Base-by-base conservation (phyloP, 1,140 invertebrate genomes). In the Ceratina australensis region DNA sequence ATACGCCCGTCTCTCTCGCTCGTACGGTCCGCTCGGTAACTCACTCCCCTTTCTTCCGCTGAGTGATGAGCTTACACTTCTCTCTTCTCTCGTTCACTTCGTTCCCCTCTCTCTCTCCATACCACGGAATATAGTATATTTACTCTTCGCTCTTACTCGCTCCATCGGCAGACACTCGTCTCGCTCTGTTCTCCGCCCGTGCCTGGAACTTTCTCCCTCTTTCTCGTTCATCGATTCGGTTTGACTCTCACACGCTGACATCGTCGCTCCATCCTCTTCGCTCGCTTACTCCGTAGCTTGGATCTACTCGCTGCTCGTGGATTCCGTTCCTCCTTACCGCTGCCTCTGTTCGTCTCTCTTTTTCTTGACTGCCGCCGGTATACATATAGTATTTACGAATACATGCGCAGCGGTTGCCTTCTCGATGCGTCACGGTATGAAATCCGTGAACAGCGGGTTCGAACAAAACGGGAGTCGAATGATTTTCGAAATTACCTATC, bases 401-500 rank as follows among this genome's bases (percentile, higher is more conserved):
- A 15, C 52, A n/a, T 13, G 13, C 52, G 26, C 72, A 42, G 64
- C 50, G 33, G 56, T 60, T 65, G 64, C 64, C 56, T 59, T 57
- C 69, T 10, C 33, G 16, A 15, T 56, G 64, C 26, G 28, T 71
- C 57, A 52, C 5, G 33, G 66, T 54, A 57, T 63, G 67, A 22
- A 79, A 68, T 79, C 78, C 33, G 78, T 69, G 78, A 74, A 76
- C 72, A 76, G 56, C 72, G 57, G 78, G 72, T 76, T 68, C 26
- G 69, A 79, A 59, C 72, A 59, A 74, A 26, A 54, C 73, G 63
- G 56, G 24, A 64, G 49, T 50, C 52, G 83, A 85, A 85, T 83
- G 83, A 86, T 86, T 86, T 80, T 86, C 83, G 83, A 86, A 85
- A 85, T 80, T 85, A 72, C 79, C 68, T 82, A 67, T 60, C 59